Base-by-base conservation (phyloP, 2,797 vertebrate genomes). In the Menidia menidia region DNA sequence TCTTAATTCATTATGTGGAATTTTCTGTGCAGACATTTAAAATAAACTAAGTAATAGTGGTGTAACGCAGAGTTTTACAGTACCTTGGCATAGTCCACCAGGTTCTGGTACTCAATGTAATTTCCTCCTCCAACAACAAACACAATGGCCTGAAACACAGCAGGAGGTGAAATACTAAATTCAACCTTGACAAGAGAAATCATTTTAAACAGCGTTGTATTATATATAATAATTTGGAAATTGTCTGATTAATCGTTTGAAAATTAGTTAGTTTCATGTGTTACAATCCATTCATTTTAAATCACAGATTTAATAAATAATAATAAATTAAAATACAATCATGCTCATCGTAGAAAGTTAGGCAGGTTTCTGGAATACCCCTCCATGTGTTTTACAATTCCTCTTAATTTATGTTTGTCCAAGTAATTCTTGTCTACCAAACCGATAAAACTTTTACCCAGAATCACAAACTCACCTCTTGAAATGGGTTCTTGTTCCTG, bases 81-180 rank as follows among this genome's bases (percentile, higher is more conserved):
- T 94, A 98, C 98, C 96, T 97, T 99, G 78, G 96, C 81, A 72
- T 98, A 99, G 92, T 99, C 98, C 70, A 96, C 93, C 77, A 99
- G 95, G 91, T 99, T 99, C 90, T 99, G 98, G 88, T 99, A 99
- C 81, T 99, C 98, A 56, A 99, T 98, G 83, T 97, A 99, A 93
- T 99, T 99, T 81, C 98, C 98, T 71, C 98, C 98, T 90, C 98
- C 98, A 4, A 99, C 97, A 58, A 99, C 94, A 72, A 99, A 99
- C 55, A 98, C 96, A 62, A 99, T 96, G 2, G 97, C 98, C 98
- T 99, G 83, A 79, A 91, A 82, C 42, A 67, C 0, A 50, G 18
- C 39, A 51, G 35, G 35, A n/a, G 8, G 31, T 58, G 39, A 48
- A 43, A 2, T 25, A 25, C 25, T 1, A 39, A 39, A 39, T 7